Base-by-base conservation (phyloP, 2,797 vertebrate species). In the Alfaro cultratus region DNA sequence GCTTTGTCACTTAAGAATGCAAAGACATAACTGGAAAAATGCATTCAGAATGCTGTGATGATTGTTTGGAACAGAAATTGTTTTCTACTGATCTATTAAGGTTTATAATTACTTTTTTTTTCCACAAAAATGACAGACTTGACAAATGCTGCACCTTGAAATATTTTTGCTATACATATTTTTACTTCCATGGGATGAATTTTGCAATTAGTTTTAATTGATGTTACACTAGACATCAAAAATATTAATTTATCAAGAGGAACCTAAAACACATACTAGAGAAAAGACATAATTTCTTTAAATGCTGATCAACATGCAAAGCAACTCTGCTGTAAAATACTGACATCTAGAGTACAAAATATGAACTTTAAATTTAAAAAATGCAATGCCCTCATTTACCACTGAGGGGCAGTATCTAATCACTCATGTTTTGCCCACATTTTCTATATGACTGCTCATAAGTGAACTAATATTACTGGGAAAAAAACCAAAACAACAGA, bases 341-440 rank as follows among this genome's bases (percentile, higher is more conserved):
- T 82, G 80, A 76, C 84, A 71, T 78, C 85, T 81, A 86, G 23
- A 77, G 85, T 46, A 11, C 46, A 74, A 57, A 68, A 60, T 16
- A 16, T 23, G 34, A 67, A 74, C 15, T 77, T 36, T 53, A 29
- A 73, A 29, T 18, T 12, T 2, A 62, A 60, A 26, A 15, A n/a
- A 39, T 80, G 78, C 36, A 88, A 39, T 86, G 23, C 31, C 8
- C 0, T 3, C 0, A 23, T 2, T 0, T 8, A 18, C 81, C 95
- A 94, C 88, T 75, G 36, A 79, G 78, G 41, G 93, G 89, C 85
- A 91, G 83, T 73, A 91, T 1, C 74, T 29, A 47, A 79, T 73
- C 43, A 85, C 49, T 75, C 5, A 81, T 67, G 7, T 47, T 5
- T 46, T 77, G 49, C 23, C 43, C 0, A 3, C 9, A 13, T 41